These are phyloP conservation scores for Colletes gigas DNA, from an alignment of 1,140 invertebrate genomes.

Conservation along the genomic window DNA sequence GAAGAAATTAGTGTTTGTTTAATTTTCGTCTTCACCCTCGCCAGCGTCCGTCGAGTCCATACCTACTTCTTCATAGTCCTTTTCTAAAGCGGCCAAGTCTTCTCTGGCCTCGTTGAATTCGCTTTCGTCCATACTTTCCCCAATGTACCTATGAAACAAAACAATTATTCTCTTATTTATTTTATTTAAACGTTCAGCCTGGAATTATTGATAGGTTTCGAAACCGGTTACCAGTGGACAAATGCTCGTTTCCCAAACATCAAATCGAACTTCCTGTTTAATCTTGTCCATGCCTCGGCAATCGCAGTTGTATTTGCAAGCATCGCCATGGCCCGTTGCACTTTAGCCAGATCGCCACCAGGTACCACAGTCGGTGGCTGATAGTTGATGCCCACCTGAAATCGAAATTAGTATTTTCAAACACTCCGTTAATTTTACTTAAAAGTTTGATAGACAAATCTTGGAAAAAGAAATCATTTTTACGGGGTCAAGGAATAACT, in stretches of 20 bases:
- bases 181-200: not conserved
- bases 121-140: conserved; percentile 87
- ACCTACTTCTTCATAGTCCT: conserved; percentile 79
- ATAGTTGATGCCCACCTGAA: conserved; percentile 88
- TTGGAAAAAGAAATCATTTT: not conserved
- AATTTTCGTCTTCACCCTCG: conserved; percentile 62
- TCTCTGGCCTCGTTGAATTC: conserved; percentile 88
- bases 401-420: not conserved
- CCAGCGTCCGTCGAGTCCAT: conserved; percentile 72
- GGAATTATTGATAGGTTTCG: not conserved
- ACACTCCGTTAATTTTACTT: no score
- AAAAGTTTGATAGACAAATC: not conserved
- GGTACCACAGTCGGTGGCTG: conserved; percentile 92
- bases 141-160: conserved; percentile 80
- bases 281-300: conserved; percentile 91
- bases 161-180: not conserved
- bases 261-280: conserved; percentile 84
- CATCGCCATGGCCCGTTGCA: conserved; percentile 93
- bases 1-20: not conserved
- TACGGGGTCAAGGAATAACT: no score
- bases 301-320: conserved; percentile 93
- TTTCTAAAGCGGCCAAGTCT: conserved; percentile 83
- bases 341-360: conserved; percentile 91
- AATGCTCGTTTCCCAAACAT: conserved; percentile 84
- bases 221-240: conserved; percentile 81